A percentile compares a stretch with the other conserved stretches of the same genome.
Evolutionary conservation across 2,797 vertebrate species (phyloP).

Genomic region (Lagodon rhomboides): DNA sequence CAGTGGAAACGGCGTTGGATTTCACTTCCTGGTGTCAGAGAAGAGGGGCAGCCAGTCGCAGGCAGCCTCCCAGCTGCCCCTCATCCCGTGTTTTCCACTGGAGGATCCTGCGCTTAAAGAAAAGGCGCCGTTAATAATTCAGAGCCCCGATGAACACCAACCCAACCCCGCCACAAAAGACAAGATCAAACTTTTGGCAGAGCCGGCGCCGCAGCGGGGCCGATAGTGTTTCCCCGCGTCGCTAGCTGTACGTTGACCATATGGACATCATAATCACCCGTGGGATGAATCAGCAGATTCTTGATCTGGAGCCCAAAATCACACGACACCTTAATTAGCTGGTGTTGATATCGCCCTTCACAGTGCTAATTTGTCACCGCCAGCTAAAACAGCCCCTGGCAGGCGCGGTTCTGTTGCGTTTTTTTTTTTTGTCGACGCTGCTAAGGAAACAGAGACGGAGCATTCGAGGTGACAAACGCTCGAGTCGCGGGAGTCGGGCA

Average conservation of each 20-base stretch:
- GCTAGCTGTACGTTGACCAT: conserved; percentile 86
- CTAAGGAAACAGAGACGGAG: conserved; percentile 54
- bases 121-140: conserved; percentile 88
- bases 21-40: conserved; percentile 86
- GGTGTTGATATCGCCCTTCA: conserved; percentile 80
- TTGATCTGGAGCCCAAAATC: conserved; percentile 89
- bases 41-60: conserved; percentile 61
- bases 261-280: conserved; percentile 89
- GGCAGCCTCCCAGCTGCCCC: conserved; percentile 85
- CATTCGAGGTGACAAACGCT: conserved; percentile 51
- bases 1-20: conserved; percentile 86
- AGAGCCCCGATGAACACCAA: conserved; percentile 80
- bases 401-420: conserved; percentile 47
- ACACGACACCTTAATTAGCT: conserved; percentile 88
- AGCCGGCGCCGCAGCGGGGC: conserved; percentile 47
- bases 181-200: conserved; percentile 87
- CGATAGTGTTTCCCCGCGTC: conserved; percentile 86
- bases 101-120: conserved; percentile 80
- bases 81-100: conserved; percentile 81
- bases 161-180: conserved; percentile 85
- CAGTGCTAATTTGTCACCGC: conserved; percentile 75
- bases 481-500: conserved; percentile 9
- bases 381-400: conserved; percentile 73
- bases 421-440: conserved; percentile 44
- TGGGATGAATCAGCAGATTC: conserved; percentile 86